These are phyloP conservation scores for Oscheius sp. DNA, from an alignment of 2,888 invertebrate genomes.

Conservation along the genomic window DNA sequence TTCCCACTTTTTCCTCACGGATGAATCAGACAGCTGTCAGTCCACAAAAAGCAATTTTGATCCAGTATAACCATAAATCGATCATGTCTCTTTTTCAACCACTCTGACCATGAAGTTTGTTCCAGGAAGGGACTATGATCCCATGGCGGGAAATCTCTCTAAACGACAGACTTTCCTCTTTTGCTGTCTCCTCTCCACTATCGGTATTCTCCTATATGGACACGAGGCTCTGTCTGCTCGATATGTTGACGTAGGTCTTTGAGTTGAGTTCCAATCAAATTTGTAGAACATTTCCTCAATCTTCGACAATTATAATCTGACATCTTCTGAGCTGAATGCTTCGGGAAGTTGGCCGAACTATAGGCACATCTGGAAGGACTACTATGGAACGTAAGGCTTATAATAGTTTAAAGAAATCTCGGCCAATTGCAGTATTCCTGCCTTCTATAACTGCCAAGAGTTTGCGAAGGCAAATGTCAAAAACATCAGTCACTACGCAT, in stretches of 20 bases:
- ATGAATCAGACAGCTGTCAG: too few species aligned
- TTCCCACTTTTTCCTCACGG: too few species aligned
- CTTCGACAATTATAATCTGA: not conserved
- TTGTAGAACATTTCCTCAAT: not conserved
- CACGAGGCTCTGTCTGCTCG: not conserved
- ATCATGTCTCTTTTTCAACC: too few species aligned
- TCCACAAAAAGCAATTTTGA: too few species aligned
- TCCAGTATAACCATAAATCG: too few species aligned
- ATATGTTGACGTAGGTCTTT: not conserved
- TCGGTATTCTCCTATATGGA: not conserved
- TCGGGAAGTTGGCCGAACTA: slow-evolving; percentile 14
- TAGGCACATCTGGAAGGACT: slow-evolving; percentile 10
- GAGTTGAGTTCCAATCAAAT: not conserved
- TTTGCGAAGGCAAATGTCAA: slow-evolving; percentile 14
- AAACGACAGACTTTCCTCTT: not conserved
- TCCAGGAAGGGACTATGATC: not conserved
- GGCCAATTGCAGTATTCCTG: not conserved
- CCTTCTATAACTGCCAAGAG: slow-evolving; percentile 6
- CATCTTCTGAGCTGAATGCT: not conserved
- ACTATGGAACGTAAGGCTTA: slow-evolving; percentile 3
- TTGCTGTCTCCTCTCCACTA: not conserved
- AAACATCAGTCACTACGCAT: not conserved
- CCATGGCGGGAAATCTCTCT: slow-evolving; percentile 11
- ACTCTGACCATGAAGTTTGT: too few species aligned
- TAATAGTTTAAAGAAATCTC: not conserved